Evolutionary conservation across 2,113 vertebrate genomes (phyloP).

Genomic region (Dicaeum eximium): DNA sequence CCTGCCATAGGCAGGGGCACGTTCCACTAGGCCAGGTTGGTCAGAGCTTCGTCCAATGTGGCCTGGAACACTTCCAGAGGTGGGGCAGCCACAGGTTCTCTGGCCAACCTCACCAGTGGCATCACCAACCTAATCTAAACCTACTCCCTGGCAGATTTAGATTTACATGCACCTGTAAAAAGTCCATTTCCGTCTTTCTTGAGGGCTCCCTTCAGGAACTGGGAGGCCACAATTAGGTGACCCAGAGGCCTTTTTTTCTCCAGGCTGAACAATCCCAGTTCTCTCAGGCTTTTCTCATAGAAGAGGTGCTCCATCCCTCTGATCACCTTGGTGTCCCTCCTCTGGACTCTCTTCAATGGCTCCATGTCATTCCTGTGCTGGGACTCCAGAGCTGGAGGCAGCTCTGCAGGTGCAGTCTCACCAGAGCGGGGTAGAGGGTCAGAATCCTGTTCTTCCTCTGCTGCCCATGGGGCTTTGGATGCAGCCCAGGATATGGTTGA

Average conservation of each 20-base stretch:
- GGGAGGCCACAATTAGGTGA: not conserved
- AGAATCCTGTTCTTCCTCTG: not conserved
- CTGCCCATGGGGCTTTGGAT: not conserved
- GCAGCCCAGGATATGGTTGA: not conserved
- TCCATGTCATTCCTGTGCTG: not conserved
- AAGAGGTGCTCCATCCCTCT: not conserved
- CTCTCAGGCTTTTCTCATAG: not conserved
- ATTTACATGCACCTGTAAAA: not conserved
- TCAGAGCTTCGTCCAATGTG: not conserved
- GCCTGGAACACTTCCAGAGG: not conserved
- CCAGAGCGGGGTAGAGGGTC: fast-evolving
- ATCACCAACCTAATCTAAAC: not conserved
- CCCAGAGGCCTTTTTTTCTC: not conserved
- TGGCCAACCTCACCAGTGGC: not conserved
- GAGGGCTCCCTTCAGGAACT: not conserved
- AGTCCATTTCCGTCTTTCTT: not conserved
- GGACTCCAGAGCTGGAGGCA: not conserved
- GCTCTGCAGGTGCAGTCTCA: not conserved
- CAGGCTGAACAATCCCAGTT: not conserved
- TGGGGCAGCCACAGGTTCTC: not conserved
- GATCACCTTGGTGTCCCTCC: not conserved
- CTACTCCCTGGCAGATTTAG: not conserved
- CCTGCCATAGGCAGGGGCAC: not conserved
- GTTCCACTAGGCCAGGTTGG: not conserved
- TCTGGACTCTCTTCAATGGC: not conserved